These are phyloP conservation scores for Ptychobarbus kaznakovi DNA, from an alignment of 2,797 vertebrate genomes.

Conservation along the genomic window DNA sequence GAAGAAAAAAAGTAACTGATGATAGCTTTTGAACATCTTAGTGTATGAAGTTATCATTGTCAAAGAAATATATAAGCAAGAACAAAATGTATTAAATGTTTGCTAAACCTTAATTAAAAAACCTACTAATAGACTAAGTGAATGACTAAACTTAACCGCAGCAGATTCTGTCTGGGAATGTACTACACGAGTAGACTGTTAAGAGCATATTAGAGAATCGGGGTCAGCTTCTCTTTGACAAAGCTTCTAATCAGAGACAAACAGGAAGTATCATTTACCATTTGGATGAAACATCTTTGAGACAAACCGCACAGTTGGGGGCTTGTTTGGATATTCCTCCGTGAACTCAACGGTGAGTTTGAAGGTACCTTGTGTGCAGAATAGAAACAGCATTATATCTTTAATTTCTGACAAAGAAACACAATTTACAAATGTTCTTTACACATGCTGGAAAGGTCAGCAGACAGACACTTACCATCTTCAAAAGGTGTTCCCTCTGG, in stretches of 20 bases:
- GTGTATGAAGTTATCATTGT: neutral
- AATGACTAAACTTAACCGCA: neutral
- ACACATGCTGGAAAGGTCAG: neutral
- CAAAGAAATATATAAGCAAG: neutral
- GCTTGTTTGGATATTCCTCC: slow-evolving; percentile 99
- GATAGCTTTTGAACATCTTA: neutral
- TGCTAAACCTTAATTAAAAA: no score
- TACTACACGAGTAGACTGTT: neutral
- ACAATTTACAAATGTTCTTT: neutral
- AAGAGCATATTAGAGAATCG: neutral
- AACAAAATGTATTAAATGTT: neutral
- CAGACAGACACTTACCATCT: slow-evolving; percentile 84
- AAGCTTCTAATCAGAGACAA: neutral
- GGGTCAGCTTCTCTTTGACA: neutral
- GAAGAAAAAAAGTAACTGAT: neutral
- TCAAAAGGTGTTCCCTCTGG: slow-evolving; percentile 99
- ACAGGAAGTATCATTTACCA: slow-evolving; percentile 76
- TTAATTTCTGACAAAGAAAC: neutral
- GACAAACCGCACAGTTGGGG: slow-evolving; percentile 97
- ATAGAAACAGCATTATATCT: neutral
- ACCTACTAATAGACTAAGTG: neutral
- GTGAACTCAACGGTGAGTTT: slow-evolving; percentile 99
- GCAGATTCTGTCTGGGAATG: neutral
- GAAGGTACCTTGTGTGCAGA: slow-evolving; percentile 87
- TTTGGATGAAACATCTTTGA: slow-evolving; percentile 99